phyloP scores from a whole-genome alignment of 2,888 invertebrate species.

The Diploptera punctata region DNA sequence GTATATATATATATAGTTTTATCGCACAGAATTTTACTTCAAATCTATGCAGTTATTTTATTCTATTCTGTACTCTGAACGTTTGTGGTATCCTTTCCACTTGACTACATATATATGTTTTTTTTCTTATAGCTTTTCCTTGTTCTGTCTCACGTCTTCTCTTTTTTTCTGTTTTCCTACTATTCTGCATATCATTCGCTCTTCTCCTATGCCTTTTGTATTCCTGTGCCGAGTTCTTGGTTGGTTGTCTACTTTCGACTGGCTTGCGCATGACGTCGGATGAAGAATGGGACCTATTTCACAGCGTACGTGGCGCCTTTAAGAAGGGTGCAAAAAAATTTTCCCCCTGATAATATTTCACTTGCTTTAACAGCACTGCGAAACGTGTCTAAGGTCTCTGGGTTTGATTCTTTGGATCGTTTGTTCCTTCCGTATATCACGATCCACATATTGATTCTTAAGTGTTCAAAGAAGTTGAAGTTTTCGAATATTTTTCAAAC shows the following conservation, averaged over 20 bases:
- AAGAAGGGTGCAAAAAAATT: neutral
- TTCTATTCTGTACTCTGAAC: too few relatives aligned
- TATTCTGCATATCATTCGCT: conserved; percentile 1
- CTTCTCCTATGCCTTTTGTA: conserved; percentile 7
- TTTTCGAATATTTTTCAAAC: too few relatives aligned
- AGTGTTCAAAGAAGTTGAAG: neutral
- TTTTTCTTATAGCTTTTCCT: conserved; percentile 6
- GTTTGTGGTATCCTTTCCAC: too few relatives aligned
- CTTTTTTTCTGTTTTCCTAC: neutral
- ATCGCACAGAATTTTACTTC: too few relatives aligned
- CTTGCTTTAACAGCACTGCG: neutral
- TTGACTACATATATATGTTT: too few relatives aligned
- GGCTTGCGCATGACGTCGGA: conserved; percentile 27
- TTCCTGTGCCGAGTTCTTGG: neutral
- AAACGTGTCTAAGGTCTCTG: neutral
- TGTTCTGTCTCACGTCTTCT: too few relatives aligned
- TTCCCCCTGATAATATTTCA: conserved; percentile 9
- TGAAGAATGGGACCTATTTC: conserved; percentile 35
- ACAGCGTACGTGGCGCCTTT: conserved; percentile 34
- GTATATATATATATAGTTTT: too few relatives aligned
- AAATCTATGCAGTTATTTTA: too few relatives aligned
- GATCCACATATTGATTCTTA: neutral
- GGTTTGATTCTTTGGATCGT: conserved; percentile 12
- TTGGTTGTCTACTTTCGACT: neutral
- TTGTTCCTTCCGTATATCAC: neutral